phyloP scores from a whole-genome alignment of 2,888 invertebrate species.

The Isotomurus palustris region DNA sequence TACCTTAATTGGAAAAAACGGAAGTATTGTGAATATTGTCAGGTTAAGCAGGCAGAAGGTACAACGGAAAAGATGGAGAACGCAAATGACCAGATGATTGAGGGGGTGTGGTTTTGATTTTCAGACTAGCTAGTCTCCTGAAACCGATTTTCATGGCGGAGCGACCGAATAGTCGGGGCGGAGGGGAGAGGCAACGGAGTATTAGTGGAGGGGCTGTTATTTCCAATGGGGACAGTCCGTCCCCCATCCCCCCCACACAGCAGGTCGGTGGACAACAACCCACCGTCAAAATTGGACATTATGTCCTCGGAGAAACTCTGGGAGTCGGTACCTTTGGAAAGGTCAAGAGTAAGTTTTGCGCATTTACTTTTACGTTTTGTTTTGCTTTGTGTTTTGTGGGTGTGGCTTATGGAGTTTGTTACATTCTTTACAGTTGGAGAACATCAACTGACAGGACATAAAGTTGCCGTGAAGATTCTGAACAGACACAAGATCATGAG shows the following conservation, averaged over 20 bases:
- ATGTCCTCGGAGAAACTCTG: constrained; percentile 85
- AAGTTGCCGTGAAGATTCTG: constrained; percentile 96
- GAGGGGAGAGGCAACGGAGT: constrained; percentile 4
- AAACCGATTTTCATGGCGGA: too few relatives aligned
- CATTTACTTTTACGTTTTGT: background rate
- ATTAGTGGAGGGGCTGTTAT: background rate
- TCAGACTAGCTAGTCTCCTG: too few relatives aligned
- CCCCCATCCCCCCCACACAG: background rate
- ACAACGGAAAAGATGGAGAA: too few relatives aligned
- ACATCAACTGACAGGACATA: constrained; percentile 95
- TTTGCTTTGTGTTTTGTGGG: background rate
- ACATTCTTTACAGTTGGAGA: constrained; percentile 68
- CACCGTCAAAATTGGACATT: constrained; percentile 95
- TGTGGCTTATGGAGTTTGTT: background rate
- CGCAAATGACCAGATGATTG: too few relatives aligned
- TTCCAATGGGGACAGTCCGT: background rate
- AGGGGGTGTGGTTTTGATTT: too few relatives aligned
- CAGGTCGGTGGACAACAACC: constrained; percentile 56
- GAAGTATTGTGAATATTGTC: too few relatives aligned
- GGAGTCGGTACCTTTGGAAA: constrained; percentile 99
- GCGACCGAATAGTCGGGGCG: too few relatives aligned
- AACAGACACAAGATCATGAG: constrained; percentile 99
- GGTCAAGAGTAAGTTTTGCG: constrained; percentile 72
- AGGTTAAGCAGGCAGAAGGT: too few relatives aligned
- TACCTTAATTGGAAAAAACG: too few relatives aligned